Base-by-base conservation (phyloP, 2,888 invertebrate species). In the Cryptocephalus moraei region DNA sequence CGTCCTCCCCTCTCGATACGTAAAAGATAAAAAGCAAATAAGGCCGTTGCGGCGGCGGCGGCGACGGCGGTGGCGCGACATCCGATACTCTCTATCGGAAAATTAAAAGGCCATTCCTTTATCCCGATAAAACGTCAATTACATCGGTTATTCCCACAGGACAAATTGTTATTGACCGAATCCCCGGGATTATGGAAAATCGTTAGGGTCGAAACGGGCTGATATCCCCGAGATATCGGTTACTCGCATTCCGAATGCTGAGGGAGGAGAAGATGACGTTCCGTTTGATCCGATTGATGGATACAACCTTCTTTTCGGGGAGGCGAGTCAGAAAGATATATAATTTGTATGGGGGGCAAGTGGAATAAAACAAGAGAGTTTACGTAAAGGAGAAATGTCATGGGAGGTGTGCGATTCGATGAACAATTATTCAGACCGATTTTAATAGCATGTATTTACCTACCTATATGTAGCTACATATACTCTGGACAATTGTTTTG, bases 81-180 rank as follows among this genome's bases (percentile, higher is more conserved):
- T 22, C 22, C 22, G 22, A 22, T 22, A 22, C 22, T 22, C 22
- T 22, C 22, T 22, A 22, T 22, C 22, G 36, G 12, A 48, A 56
- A 56, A 56, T 57, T 54, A 55, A 56, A 56, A 44, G 53, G 49
- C 48, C 49, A 57, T 54, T 54, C 45, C 39, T 51, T 56, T 52
- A 52, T 53, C 49, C 36, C 58, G 64, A 63, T 63, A 62, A 61
- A 62, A 61, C 56, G 61, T 61, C 62, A 62, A 63, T 63, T 63
- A 62, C 62, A 58, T 54, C 45, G 45, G 45, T 41, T 44, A 41
- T 47, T 60, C 62, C 63, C 62, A 52, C 51, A 56, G 61, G 64
- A 64, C 64, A 65, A 65, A 65, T 65, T 65, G 65, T 62, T 65
- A 64, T 65, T 64, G 60, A 58, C 61, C 56, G 57, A 62, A 64